A percentile compares a stretch with the other conserved stretches of the same genome.
Evolutionary conservation across 2,888 invertebrate genomes (phyloP).

Genomic region (Polietes domitor): DNA sequence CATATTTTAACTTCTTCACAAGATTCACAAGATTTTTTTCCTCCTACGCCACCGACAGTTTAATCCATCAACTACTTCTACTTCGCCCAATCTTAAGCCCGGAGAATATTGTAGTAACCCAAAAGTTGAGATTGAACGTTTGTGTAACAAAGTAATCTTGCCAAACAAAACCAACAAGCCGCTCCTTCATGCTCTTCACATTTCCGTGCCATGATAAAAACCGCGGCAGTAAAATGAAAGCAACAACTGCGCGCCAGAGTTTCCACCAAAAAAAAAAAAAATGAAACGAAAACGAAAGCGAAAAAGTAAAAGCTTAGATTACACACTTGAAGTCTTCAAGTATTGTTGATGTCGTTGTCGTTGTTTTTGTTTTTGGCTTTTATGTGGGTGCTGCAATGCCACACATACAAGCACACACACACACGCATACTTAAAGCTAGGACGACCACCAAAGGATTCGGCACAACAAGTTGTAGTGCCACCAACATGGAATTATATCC

Average conservation of each 20-base stretch:
- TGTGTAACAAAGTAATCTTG: not conserved
- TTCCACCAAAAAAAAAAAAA: not conserved
- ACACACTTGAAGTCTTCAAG: constrained; percentile 29
- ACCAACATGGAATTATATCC: not conserved
- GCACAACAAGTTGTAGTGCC: constrained; percentile 8
- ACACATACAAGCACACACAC: not conserved
- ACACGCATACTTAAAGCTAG: not conserved
- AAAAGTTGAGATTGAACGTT: constrained; percentile 7
- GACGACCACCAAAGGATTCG: not conserved
- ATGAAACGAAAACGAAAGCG: not conserved
- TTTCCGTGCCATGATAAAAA: not conserved
- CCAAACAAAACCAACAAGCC: not conserved
- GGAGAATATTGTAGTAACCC: not conserved
- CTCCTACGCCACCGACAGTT: no score
- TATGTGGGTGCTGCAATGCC: not conserved
- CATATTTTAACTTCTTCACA: no score
- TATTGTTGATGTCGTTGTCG: constrained; percentile 2
- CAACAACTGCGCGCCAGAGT: constrained; percentile 9
- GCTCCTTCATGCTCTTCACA: not conserved
- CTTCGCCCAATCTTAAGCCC: not conserved
- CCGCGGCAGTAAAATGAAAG: not conserved
- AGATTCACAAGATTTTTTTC: no score
- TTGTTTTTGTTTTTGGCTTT: not conserved
- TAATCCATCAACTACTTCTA: not conserved
- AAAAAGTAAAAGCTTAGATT: constrained; percentile 27